Evolutionary conservation across 1,140 invertebrate species (phyloP), one percentile per base, ranked within the genome.

Genomic region (Pseudobourletiella spinata): DNA sequence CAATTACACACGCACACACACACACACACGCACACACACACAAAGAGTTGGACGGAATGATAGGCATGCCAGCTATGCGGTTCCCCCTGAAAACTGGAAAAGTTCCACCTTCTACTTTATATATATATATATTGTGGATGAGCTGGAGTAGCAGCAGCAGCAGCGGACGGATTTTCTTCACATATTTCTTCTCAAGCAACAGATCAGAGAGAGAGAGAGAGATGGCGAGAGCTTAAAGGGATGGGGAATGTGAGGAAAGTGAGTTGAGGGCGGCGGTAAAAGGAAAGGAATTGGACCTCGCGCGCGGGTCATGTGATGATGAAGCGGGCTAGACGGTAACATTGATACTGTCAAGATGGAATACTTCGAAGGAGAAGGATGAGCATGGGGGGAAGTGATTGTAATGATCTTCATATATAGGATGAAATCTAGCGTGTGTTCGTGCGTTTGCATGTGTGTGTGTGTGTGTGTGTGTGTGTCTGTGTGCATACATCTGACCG

Each of bases 11-110:
- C n/a, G 11, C n/a, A 11, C n/a, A 11, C n/a, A 11, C 35, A n/a
- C n/a, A n/a, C n/a, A 39, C n/a, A n/a, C n/a, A 11, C n/a, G 35
- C n/a, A n/a, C n/a, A n/a, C n/a, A n/a, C n/a, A 39, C 8, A 39
- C n/a, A 8, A 39, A 18, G 48, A 26, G 4, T 14, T 26, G n/a
- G 22, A 26, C 22, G 48, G 48, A 51, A 51, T 51, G 48, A 51
- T 26, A 51, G 48, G 48, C 48, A 51, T 51, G 48, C 48, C 22
- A 51, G 24, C 18, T 26, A 51, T 51, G 48, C 28, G 18, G 48
- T 6, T 20, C n/a, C 24, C n/a, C 24, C n/a, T 46, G 24, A n/a
- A 46, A 46, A 8, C 24, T 39, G 35, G 35, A 11, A 39, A 11
- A n/a, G 8, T 11, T n/a, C 35, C 35, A 11, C 8, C n/a, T 11